phyloP scores from a whole-genome alignment of 2,113 vertebrate species.

The Rattus rattus region DNA sequence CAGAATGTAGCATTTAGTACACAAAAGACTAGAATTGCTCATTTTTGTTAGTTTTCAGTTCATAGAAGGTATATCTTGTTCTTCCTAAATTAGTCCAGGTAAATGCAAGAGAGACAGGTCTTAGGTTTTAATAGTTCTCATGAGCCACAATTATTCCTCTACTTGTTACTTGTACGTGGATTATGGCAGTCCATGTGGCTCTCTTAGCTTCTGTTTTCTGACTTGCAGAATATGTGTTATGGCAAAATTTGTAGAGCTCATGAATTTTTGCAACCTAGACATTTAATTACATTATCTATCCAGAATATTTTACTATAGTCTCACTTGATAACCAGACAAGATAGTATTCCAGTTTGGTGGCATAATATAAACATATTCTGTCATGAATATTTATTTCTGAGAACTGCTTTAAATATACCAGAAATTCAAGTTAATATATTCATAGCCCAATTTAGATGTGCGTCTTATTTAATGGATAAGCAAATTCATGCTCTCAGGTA shows the following conservation, averaged over 20 bases:
- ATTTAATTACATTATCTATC: not conserved
- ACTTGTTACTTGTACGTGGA: not conserved
- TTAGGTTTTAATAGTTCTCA: not conserved
- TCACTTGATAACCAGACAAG: not conserved
- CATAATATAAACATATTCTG: not conserved
- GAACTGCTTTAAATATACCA: not conserved
- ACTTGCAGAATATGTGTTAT: not conserved
- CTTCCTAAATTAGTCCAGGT: not conserved
- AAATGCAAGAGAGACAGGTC: not conserved
- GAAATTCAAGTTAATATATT: not conserved
- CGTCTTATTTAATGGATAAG: not conserved
- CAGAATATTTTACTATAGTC: not conserved
- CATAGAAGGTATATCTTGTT: not conserved
- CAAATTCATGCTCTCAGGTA: slow-evolving; percentile 1
- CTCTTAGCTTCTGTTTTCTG: not conserved
- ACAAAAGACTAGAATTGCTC: not conserved
- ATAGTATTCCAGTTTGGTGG: not conserved
- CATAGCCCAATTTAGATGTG: not conserved
- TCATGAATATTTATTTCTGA: slow-evolving; percentile 30
- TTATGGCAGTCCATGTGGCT: not conserved
- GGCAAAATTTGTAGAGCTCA: not conserved
- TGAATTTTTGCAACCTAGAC: not conserved
- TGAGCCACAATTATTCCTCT: not conserved
- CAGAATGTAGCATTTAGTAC: not conserved
- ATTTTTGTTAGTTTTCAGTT: slow-evolving; percentile 13